Conservation (phyloP, 1,140 invertebrate genomes). For the Sarcophaga bullata region DNA sequence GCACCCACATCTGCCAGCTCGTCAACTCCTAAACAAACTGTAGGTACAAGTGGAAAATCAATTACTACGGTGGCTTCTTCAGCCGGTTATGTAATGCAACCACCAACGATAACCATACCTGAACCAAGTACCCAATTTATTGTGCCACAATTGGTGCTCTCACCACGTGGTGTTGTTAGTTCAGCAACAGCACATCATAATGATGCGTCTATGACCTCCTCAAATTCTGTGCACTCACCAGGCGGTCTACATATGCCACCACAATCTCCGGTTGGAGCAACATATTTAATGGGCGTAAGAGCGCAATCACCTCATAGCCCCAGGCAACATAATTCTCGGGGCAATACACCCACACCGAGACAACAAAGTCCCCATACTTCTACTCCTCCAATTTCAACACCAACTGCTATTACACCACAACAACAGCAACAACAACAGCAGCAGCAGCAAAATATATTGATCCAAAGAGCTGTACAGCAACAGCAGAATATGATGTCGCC, state of each 20-base stretch:
- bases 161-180: conserved; percentile 62
- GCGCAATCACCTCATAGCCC: conserved; percentile 59
- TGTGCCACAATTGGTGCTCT: conserved; percentile 69
- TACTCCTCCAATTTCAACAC: conserved; percentile 43
- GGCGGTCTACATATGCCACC: conserved; percentile 47
- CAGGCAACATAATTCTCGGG: conserved; percentile 48
- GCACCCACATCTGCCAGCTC: conserved; percentile 49
- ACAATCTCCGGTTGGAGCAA: conserved; percentile 41
- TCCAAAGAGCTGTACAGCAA: conserved; percentile 42
- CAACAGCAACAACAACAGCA: conserved; percentile 46
- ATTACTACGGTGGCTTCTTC: conserved; percentile 36
- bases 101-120: conserved; percentile 71
- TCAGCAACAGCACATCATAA: conserved; percentile 9
- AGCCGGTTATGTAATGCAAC: conserved; percentile 66
- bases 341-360: conserved; percentile 49
- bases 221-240: conserved; percentile 35
- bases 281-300: conserved; percentile 54
- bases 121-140: conserved; percentile 67
- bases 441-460: conserved; percentile 44
- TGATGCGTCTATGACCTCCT: neutral
- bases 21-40: conserved; percentile 18
- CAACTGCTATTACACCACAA: conserved; percentile 33
- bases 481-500: conserved; percentile 46
- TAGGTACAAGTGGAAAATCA: neutral
- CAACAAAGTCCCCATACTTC: conserved; percentile 52